Percentiles rank a stretch among this genome's conserved stretches.
Conservation (phyloP, 2,113 vertebrate genomes). For the Polypterus bichir region DNA sequence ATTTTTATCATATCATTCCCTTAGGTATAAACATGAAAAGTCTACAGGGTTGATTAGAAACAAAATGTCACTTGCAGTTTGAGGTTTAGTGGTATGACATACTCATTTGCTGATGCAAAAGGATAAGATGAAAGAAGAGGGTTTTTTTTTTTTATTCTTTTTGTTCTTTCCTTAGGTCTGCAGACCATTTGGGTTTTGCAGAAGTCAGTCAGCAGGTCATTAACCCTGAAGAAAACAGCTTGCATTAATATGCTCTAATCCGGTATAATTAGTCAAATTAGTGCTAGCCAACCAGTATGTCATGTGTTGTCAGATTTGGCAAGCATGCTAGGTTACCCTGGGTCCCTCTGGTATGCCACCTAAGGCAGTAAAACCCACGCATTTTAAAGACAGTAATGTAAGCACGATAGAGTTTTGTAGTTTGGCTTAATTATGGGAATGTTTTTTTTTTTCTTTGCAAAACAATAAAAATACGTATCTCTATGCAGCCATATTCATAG, state of each 20-base stretch:
- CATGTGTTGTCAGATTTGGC: slow-evolving; percentile 88
- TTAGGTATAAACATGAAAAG: slow-evolving; percentile 53
- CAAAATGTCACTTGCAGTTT: slow-evolving; percentile 62
- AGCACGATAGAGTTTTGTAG: too few relatives aligned
- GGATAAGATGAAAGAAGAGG: slow-evolving; percentile 61
- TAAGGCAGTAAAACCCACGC: slow-evolving; percentile 45
- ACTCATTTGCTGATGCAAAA: slow-evolving; percentile 68
- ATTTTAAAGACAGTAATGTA: slow-evolving; percentile 17
- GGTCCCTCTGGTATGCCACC: slow-evolving; percentile 75
- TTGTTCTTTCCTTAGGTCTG: slow-evolving; percentile 58
- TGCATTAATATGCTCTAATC: slow-evolving; percentile 99
- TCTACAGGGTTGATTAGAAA: slow-evolving; percentile 45
- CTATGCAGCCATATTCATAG: neutral
- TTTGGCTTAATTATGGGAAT: too few relatives aligned
- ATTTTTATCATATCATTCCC: slow-evolving; percentile 63
- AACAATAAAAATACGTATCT: too few relatives aligned
- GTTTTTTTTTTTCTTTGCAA: too few relatives aligned
- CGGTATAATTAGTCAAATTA: slow-evolving; percentile 98
- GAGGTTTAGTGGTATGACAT: slow-evolving; percentile 62
- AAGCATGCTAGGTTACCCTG: slow-evolving; percentile 55
- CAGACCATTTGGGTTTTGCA: slow-evolving; percentile 57
- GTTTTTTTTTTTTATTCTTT: slow-evolving; percentile 18
- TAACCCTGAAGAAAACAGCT: slow-evolving; percentile 95
- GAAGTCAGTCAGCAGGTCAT: slow-evolving; percentile 76
- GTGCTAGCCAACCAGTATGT: slow-evolving; percentile 82